Evolutionary conservation across 2,113 vertebrate genomes (phyloP), one percentile per base, ranked within the genome.

Genomic region (Chloroceryle aenea): DNA sequence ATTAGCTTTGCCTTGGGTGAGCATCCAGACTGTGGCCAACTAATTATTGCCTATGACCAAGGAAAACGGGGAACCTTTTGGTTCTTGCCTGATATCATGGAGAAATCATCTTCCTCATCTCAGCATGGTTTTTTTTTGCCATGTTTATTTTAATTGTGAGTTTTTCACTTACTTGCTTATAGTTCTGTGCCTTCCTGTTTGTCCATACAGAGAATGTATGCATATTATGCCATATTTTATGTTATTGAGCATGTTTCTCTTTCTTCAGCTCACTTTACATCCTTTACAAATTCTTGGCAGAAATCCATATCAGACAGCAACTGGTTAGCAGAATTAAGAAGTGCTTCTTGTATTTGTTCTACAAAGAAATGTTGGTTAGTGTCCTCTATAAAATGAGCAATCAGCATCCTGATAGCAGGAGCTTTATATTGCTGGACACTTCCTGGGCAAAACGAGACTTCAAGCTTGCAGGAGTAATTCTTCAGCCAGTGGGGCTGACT

Each of bases 11-110:
- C 50, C 36, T 62, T 32, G 66, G 29, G 42, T 52, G 73, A 61
- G 79, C 19, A 23, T 19, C 34, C 56, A 75, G 74, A 42, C 74
- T 34, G n/a, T 45, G 32, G 4, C 61, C 67, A 22, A 20, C 30
- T 19, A 26, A 36, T 0, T 4, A 56, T 14, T 11, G 9, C 25
- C 32, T 40, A 4, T 0, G 8, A 23, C 29, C 2, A 1, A 59
- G 50, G 56, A 22, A 26, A 32, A 32, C 1, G 45, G 40, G 38
- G 52, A 72, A 30, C 1, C 9, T 66, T 67, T 45, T 32, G 10
- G 32, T 17, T 68, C 90, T 59, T 30, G 18, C 22, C 32, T n/a
- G 40, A 26, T 30, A 61, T 61, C 27, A 40, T 6, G 16, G 7
- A 85, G 59, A 30, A 72, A 77, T 53, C 10, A 7, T n/a, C 19